Base-by-base conservation (phyloP, 2,888 invertebrate species). In the Erebia epiphron region DNA sequence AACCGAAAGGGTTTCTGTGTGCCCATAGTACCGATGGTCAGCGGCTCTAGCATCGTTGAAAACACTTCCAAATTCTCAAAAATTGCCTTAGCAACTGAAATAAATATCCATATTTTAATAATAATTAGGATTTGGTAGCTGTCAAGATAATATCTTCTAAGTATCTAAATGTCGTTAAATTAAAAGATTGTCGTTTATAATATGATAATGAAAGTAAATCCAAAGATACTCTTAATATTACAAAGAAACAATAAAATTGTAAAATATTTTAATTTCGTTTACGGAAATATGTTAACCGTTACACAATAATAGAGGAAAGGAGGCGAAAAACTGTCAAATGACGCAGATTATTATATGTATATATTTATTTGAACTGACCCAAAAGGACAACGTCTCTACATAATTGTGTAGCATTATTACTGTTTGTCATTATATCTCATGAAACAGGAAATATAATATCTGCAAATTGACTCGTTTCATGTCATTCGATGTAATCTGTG, bases 1-100 rank as follows among this genome's bases (percentile, higher is more conserved):
- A 92, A 90, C n/a, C 90, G 82, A 75, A 89, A 92, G 2, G 93
- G 92, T 72, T 92, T 92, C 75, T 92, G 92, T 1, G 92, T 91
- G 3, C 92, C 92, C 88, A 93, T 84, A 0, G 92, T 92, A 8
- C 93, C 93, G 14, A 93, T 78, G 0, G 90, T 90, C 26, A 93
- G 81, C 0, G 93, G 93, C 74, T 92, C 92, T 81, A 93, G 76
- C 16, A 91, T 68, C 9, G 84, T 83, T 13, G 92, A 82, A 60
- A 91, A 74, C 4, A 92, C 88, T 11, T 92, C 92, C 80, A 92
- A 79, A 69, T 92, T 93, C 72, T 90, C 90, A 14, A 91, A 83
- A 21, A 91, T 86, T 16, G 91, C 86, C 81, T 92, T 91, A 2
- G 84, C 84, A 72, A 91, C 93, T 93, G 77, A 46, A 67, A 67